Percentiles rank a stretch among this genome's conserved stretches.
Conservation (phyloP, 1,140 invertebrate species). For the Diabrotica undecimpunctata region DNA sequence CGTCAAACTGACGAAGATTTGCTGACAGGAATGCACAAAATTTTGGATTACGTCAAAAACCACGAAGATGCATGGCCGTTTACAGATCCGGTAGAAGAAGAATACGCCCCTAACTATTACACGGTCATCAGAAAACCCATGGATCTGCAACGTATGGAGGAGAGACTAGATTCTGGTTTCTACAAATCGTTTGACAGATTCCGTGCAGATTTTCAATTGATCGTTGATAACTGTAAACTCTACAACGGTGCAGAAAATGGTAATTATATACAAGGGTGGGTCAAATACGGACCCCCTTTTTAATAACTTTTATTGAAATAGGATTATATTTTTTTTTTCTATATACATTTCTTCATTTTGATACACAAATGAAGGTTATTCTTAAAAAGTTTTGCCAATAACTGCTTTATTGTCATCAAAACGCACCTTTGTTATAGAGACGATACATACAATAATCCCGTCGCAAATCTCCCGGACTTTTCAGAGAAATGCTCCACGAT, state of each 20-base stretch:
- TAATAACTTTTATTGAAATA: too few species aligned
- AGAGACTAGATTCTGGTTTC: conserved; percentile 73
- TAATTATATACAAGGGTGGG: conserved; percentile 47
- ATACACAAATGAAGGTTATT: too few species aligned
- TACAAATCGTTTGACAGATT: conserved; percentile 79
- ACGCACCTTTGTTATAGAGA: too few species aligned
- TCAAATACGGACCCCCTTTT: not conserved
- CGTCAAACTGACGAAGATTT: conserved; percentile 76
- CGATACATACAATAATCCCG: too few species aligned
- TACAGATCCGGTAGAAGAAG: conserved; percentile 84
- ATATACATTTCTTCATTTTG: too few species aligned
- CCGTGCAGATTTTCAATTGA: conserved; percentile 81
- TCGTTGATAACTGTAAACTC: conserved; percentile 85
- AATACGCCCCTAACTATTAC: conserved; percentile 86
- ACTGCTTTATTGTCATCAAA: too few species aligned
- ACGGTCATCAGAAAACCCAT: conserved; percentile 73
- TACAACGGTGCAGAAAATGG: conserved; percentile 91
- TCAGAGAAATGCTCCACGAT: too few species aligned
- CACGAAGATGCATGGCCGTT: conserved; percentile 92
- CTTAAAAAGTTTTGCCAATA: too few species aligned
- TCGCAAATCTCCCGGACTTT: too few species aligned
- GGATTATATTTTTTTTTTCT: too few species aligned
- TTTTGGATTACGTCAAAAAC: conserved; percentile 76
- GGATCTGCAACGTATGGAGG: conserved; percentile 85
- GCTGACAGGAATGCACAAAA: conserved; percentile 84